phyloP scores from a whole-genome alignment of 2,113 vertebrate genomes.

The Pachyramphus minor region DNA sequence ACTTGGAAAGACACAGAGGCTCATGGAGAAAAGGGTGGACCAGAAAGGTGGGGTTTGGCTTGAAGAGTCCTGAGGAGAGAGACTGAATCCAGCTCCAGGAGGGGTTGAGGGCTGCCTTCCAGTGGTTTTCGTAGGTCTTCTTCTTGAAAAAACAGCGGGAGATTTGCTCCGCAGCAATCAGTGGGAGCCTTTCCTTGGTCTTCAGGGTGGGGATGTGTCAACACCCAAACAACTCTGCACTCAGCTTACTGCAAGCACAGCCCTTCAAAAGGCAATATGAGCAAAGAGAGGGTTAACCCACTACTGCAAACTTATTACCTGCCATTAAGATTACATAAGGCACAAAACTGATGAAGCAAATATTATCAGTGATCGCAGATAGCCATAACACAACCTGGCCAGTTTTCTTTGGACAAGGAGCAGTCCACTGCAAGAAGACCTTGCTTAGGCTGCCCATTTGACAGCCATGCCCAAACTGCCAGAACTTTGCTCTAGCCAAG shows the following conservation, averaged over 20 bases:
- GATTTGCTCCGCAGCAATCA: background rate
- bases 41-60: background rate
- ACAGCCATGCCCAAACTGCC: background rate
- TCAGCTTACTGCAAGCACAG: background rate
- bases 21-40: background rate
- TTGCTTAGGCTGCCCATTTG: background rate
- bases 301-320: background rate
- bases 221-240: background rate
- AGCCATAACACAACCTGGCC: background rate
- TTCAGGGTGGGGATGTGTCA: background rate
- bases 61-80: background rate
- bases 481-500: background rate
- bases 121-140: background rate
- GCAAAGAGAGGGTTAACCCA: background rate
- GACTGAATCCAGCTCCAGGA: background rate
- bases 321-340: background rate
- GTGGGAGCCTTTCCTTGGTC: background rate
- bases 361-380: background rate
- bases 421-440: background rate
- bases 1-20: background rate
- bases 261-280: background rate
- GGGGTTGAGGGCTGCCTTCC: background rate
- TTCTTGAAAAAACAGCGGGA: background rate
- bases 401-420: background rate
- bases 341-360: background rate